A percentile compares a stretch with the other conserved stretches of the same genome.
phyloP scores from a whole-genome alignment of 2,113 vertebrate genomes.

The Gavialis gangeticus region DNA sequence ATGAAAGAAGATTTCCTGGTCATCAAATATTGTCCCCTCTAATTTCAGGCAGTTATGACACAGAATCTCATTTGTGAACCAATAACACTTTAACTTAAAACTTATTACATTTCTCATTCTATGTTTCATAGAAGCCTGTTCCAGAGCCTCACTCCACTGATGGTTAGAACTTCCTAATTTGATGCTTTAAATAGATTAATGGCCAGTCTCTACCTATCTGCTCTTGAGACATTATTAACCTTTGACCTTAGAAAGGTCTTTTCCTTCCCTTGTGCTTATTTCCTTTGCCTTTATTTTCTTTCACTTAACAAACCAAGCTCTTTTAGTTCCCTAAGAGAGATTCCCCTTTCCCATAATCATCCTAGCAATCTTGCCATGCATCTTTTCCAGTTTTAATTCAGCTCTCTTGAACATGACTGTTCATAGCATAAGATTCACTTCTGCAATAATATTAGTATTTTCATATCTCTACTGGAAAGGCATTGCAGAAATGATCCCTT shows the following conservation, averaged over 20 bases:
- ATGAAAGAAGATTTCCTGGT: too few relatives aligned
- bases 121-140: too few relatives aligned
- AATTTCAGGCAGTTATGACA: too few relatives aligned
- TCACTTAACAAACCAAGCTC: not conserved
- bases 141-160: too few relatives aligned
- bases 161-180: too few relatives aligned
- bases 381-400: not conserved
- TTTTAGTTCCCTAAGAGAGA: not conserved
- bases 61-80: too few relatives aligned
- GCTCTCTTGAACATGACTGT: not conserved
- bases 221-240: not conserved
- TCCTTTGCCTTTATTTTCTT: not conserved
- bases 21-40: too few relatives aligned
- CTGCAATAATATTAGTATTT: not conserved
- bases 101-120: too few relatives aligned
- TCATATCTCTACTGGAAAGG: fast-evolving
- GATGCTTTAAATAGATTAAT: not conserved
- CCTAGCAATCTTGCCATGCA: not conserved
- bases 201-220: not conserved
- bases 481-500: not conserved
- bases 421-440: fast-evolving
- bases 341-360: fast-evolving
- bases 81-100: too few relatives aligned
- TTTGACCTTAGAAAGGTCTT: not conserved
- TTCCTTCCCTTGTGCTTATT: not conserved